A percentile compares a stretch with the other conserved stretches of the same genome.
Conservation (phyloP, 1,140 invertebrate species). For the Monomorium pharaonis region DNA sequence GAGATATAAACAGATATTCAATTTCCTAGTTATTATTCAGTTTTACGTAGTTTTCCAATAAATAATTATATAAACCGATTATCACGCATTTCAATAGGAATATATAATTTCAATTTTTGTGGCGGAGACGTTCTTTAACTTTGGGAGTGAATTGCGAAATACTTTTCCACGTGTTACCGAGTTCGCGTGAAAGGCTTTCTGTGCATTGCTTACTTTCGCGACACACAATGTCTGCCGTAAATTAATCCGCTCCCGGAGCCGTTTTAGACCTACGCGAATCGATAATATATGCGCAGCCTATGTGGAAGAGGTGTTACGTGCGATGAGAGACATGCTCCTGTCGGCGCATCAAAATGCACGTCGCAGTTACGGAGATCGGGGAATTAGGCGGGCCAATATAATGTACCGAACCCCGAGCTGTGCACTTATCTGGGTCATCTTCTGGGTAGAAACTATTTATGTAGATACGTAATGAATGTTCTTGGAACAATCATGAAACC, state of each 20-base stretch:
- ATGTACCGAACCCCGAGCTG: not conserved
- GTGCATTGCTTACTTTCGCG: not conserved
- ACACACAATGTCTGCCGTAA: not conserved
- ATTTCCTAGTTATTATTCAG: slow-evolving; percentile 43
- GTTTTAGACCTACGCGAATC: slow-evolving; percentile 14
- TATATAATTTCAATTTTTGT: not conserved
- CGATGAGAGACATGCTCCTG: slow-evolving; percentile 32
- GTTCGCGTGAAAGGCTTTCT: not conserved
- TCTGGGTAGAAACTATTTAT: not conserved
- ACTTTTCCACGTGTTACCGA: not conserved
- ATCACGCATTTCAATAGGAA: not conserved
- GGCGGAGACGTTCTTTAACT: not conserved
- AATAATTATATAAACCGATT: slow-evolving; percentile 16
- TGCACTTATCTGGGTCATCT: slow-evolving; percentile 59
- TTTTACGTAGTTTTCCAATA: not conserved
- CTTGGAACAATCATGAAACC: too few relatives aligned
- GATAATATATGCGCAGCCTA: slow-evolving; percentile 40
- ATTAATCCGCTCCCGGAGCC: slow-evolving; percentile 17
- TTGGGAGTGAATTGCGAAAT: not conserved
- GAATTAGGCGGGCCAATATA: slow-evolving; percentile 27
- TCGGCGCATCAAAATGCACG: slow-evolving; percentile 41
- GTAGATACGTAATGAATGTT: not conserved
- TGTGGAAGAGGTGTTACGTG: slow-evolving; percentile 23
- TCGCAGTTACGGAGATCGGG: not conserved
- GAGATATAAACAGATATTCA: slow-evolving; percentile 18